Conservation (phyloP, 1,140 invertebrate species). For the Drosophila baimaii region DNA sequence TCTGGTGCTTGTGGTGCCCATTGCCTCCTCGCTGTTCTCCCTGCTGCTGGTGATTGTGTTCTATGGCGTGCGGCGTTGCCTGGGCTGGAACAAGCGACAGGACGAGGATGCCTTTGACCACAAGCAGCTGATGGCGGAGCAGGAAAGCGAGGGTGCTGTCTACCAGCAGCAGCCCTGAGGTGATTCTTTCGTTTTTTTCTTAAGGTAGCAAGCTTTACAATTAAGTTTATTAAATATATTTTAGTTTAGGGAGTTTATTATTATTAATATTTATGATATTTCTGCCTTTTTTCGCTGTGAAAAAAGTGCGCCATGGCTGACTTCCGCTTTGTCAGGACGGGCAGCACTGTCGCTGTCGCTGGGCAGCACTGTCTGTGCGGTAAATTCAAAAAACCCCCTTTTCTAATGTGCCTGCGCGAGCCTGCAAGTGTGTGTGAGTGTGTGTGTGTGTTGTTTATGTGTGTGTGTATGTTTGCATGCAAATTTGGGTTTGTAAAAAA, state of each 20-base stretch:
- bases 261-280: background rate
- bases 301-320: background rate
- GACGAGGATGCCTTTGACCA: conserved; percentile 57
- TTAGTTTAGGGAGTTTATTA: too few relatives aligned
- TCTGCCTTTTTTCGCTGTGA: background rate
- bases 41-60: conserved; percentile 43
- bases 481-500: conserved; percentile 23
- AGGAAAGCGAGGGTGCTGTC: conserved; percentile 14
- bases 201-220: background rate
- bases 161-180: conserved; percentile 31
- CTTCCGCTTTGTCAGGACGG: background rate
- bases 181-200: background rate
- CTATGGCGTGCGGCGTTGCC: conserved; percentile 50
- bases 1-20: conserved; percentile 59
- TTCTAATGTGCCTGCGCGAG: conserved; percentile 1
- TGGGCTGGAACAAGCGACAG: conserved; percentile 51
- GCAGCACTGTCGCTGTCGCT: conserved; percentile 3
- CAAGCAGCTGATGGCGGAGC: conserved; percentile 46
- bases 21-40: conserved; percentile 48
- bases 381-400: conserved; percentile 1
- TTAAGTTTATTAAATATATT: background rate
- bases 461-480: conserved; percentile 7
- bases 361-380: conserved; percentile 21
- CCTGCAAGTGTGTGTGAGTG: background rate
- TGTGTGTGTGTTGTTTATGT: background rate